Conservation (phyloP, 2,888 invertebrate species). For the Alentia gelatinosa region DNA sequence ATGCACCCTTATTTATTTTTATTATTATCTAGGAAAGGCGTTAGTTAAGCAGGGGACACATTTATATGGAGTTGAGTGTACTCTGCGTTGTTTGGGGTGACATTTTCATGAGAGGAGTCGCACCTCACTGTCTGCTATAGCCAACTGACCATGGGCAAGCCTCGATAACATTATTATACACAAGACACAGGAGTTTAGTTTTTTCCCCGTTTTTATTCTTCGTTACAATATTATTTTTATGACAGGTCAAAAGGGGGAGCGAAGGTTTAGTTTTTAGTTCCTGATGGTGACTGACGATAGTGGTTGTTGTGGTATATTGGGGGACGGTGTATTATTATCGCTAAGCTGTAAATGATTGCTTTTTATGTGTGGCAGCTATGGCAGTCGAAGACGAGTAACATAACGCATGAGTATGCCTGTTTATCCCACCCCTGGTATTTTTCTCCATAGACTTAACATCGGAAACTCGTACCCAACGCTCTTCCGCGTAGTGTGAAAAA, state of each 20-base stretch:
- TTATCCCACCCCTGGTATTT: too few relatives aligned
- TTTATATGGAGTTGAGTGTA: too few relatives aligned
- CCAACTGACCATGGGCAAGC: slow-evolving; percentile 18
- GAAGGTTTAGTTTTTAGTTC: not conserved
- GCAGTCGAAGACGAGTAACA: not conserved
- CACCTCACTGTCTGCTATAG: too few relatives aligned
- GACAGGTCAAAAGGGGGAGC: not conserved
- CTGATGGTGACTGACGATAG: not conserved
- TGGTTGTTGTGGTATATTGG: not conserved
- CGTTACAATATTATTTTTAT: not conserved
- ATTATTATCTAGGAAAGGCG: too few relatives aligned
- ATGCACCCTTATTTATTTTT: too few relatives aligned
- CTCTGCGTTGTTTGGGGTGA: too few relatives aligned
- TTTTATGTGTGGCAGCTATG: slow-evolving; percentile 35
- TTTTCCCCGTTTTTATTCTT: not conserved
- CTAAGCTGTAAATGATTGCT: slow-evolving; percentile 42
- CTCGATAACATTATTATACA: not conserved
- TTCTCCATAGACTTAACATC: too few relatives aligned
- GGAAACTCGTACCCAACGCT: too few relatives aligned
- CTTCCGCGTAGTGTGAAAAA: not conserved
- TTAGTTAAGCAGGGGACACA: too few relatives aligned
- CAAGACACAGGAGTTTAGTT: not conserved
- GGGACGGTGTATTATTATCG: not conserved
- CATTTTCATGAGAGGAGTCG: too few relatives aligned
- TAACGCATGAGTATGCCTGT: too few relatives aligned